phyloP scores from a whole-genome alignment of 2,888 invertebrate species.

The Lasioglossum oenotherae region DNA sequence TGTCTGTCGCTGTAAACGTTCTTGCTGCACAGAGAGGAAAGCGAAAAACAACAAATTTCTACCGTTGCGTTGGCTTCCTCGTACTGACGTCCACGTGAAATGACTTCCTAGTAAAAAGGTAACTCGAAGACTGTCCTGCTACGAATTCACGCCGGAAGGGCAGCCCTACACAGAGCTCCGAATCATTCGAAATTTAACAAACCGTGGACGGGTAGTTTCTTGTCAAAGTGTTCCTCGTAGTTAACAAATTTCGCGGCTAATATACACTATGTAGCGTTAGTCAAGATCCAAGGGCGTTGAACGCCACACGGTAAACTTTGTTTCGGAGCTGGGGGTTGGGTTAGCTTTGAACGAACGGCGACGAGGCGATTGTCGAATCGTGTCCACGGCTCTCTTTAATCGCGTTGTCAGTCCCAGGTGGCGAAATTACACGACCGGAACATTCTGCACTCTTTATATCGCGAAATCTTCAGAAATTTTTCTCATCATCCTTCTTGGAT shows the following conservation, averaged over 20 bases:
- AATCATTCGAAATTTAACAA: conserved; percentile 21
- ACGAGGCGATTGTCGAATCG: background rate
- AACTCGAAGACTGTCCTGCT: background rate
- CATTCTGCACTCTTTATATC: background rate
- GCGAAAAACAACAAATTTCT: background rate
- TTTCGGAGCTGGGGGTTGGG: background rate
- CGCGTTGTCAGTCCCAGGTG: background rate
- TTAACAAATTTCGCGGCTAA: conserved; percentile 15
- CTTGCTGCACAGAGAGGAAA: background rate
- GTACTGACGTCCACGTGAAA: background rate
- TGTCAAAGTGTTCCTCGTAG: conserved; percentile 18
- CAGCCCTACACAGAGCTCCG: background rate
- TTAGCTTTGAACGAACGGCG: background rate
- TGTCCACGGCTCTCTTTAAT: background rate
- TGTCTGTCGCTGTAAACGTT: background rate
- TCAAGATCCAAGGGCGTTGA: background rate
- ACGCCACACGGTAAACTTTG: background rate
- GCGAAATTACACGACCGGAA: background rate
- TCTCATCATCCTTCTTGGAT: background rate
- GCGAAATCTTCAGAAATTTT: background rate
- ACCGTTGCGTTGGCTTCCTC: background rate
- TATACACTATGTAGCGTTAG: conserved; percentile 4
- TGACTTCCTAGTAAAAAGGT: background rate
- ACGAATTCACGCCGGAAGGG: conserved; percentile 1
- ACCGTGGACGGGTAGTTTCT: conserved; percentile 1